phyloP scores from a whole-genome alignment of 2,113 vertebrate genomes.

The Albula glossodonta region DNA sequence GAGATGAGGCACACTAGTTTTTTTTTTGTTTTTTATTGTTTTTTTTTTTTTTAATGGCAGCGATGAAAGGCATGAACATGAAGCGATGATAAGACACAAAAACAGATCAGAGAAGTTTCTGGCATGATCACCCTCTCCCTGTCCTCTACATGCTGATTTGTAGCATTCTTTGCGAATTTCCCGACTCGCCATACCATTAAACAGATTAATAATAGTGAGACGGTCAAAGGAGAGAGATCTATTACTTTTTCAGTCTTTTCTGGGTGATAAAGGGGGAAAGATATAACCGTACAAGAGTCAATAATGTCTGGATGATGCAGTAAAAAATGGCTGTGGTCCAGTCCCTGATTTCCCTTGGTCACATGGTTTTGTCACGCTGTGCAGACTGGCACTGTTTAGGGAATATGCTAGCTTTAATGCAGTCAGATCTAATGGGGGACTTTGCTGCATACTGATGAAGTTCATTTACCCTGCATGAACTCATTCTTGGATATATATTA shows the following conservation, averaged over 20 bases:
- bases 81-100: background rate
- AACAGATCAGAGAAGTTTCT: background rate
- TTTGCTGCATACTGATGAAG: background rate
- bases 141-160: too few species aligned
- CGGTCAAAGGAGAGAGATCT: background rate
- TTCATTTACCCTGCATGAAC: background rate
- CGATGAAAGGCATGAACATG: too few species aligned
- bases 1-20: too few species aligned
- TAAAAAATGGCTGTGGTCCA: background rate
- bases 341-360: background rate
- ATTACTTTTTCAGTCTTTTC: background rate
- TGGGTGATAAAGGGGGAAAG: background rate
- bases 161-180: background rate
- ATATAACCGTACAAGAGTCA: background rate
- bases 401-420: background rate
- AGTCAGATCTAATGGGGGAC: background rate
- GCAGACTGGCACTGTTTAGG: background rate
- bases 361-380: background rate
- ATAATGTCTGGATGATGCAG: background rate
- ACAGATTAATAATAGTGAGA: background rate
- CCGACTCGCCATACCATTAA: background rate
- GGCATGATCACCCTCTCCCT: too few species aligned
- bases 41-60: too few species aligned
- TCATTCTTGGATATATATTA: background rate
- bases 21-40: too few species aligned